Percentiles rank a stretch among this genome's conserved stretches.
phyloP scores from a whole-genome alignment of 2,797 vertebrate genomes.

The Enteromius thamalakanensis region DNA sequence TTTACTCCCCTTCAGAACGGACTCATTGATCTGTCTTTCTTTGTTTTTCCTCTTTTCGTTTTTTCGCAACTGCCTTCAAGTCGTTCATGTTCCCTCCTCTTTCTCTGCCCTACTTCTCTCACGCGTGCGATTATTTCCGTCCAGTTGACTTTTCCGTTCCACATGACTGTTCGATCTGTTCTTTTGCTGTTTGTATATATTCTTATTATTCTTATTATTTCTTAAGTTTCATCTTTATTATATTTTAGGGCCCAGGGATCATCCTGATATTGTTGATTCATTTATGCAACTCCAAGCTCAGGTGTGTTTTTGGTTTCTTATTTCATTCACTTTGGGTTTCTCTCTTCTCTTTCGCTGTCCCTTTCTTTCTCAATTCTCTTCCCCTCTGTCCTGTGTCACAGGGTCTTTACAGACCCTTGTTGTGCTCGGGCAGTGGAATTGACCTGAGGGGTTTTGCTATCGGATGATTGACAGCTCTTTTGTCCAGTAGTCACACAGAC shows the following conservation, averaged over 20 bases:
- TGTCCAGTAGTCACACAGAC: conserved; percentile 65
- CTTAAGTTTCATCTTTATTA: conserved; percentile 99
- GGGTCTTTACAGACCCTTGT: conserved; percentile 69
- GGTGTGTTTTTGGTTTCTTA: conserved; percentile 99
- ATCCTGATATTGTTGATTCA: conserved; percentile 99
- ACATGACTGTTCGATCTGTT: conserved; percentile 99
- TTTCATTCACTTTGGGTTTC: conserved; percentile 99
- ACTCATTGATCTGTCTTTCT: conserved; percentile 89
- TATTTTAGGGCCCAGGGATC: conserved; percentile 99
- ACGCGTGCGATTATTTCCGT: conserved; percentile 94
- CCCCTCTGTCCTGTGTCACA: conserved; percentile 77
- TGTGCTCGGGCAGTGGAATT: conserved; percentile 72
- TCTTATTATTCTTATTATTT: conserved; percentile 94
- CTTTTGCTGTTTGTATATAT: conserved; percentile 99
- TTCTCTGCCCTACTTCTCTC: conserved; percentile 84
- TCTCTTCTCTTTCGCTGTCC: conserved; percentile 81
- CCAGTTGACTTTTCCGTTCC: conserved; percentile 82
- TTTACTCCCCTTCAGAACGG: conserved; percentile 79
- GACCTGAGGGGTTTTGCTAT: conserved; percentile 66
- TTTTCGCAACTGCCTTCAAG: conserved; percentile 93
- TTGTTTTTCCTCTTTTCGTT: conserved; percentile 77
- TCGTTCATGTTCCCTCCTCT: conserved; percentile 89
- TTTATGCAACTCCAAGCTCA: conserved; percentile 99
- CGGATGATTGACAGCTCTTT: conserved; percentile 67
- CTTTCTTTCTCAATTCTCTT: conserved; percentile 78